These are phyloP conservation scores for Chloroclysta siterata DNA, from an alignment of 2,888 invertebrate species.

Conservation along the genomic window DNA sequence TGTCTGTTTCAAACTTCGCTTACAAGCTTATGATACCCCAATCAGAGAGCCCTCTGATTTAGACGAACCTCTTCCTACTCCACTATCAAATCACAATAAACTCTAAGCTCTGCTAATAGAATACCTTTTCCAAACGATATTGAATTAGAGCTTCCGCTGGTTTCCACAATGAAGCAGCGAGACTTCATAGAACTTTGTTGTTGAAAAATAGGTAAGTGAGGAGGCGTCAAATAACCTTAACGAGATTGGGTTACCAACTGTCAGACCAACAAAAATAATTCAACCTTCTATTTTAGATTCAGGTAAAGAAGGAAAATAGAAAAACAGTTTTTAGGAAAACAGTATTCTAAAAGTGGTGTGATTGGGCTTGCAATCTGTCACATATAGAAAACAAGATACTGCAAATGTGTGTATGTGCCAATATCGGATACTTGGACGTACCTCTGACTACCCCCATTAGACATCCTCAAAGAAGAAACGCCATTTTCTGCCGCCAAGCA, in stretches of 20 bases:
- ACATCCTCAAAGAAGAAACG: too few species aligned
- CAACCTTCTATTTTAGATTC: too few species aligned
- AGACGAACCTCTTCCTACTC: slow-evolving; percentile 42
- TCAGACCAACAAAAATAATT: not conserved
- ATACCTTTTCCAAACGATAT: slow-evolving; percentile 10
- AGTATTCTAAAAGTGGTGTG: too few species aligned
- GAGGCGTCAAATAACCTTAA: slow-evolving; percentile 8
- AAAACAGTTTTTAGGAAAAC: too few species aligned
- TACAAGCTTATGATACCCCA: slow-evolving; percentile 73
- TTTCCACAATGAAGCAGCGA: slow-evolving; percentile 31
- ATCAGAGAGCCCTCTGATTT: slow-evolving; percentile 72
- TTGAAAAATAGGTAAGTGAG: slow-evolving; percentile 12
- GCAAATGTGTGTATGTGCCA: too few species aligned
- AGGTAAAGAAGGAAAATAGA: too few species aligned
- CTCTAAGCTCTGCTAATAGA: slow-evolving; percentile 32
- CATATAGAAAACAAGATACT: too few species aligned
- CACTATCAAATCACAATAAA: slow-evolving; percentile 42
- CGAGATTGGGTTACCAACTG: not conserved
- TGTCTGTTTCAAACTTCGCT: slow-evolving; percentile 72
- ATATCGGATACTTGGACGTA: too few species aligned
- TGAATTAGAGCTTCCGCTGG: slow-evolving; percentile 7
- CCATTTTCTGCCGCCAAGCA: too few species aligned
- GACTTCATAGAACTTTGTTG: slow-evolving; percentile 44
- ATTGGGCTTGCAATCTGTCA: too few species aligned
- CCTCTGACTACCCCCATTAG: too few species aligned